A percentile compares a stretch with the other conserved stretches of the same genome.
Evolutionary conservation across 2,888 invertebrate species (phyloP).

Genomic region (Lasioglossum figueresi): DNA sequence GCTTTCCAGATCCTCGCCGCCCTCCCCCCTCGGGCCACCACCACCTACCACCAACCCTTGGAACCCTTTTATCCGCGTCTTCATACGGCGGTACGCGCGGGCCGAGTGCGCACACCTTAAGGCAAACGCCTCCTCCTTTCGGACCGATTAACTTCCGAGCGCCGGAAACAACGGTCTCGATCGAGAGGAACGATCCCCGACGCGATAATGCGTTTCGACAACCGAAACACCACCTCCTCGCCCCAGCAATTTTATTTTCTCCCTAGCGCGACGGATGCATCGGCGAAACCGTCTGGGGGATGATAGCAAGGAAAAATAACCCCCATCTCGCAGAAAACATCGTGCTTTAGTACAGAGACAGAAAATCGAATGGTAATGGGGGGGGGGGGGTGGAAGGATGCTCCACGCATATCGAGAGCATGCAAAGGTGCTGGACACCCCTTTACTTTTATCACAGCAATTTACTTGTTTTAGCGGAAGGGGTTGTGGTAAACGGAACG

Average conservation of each 20-base stretch:
- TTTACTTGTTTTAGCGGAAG: background rate
- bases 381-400: background rate
- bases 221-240: background rate
- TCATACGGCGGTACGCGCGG: conserved; percentile 57
- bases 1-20: conserved; percentile 55
- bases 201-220: background rate
- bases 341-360: background rate
- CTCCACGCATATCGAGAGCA: background rate
- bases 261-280: background rate
- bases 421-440: background rate
- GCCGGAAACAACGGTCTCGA: background rate
- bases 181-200: background rate
- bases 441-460: background rate
- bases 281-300: background rate
- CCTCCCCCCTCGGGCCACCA: background rate
- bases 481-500: background rate
- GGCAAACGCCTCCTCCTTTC: conserved; percentile 66
- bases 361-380: background rate
- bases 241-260: background rate
- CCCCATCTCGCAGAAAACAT: background rate
- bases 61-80: conserved; percentile 63
- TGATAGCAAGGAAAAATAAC: background rate
- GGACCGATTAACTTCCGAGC: conserved; percentile 61
- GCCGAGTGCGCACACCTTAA: conserved; percentile 65
- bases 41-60: conserved; percentile 23